Evolutionary conservation across 2,888 invertebrate species (phyloP).

Genomic region (Oligia fasciuncula): DNA sequence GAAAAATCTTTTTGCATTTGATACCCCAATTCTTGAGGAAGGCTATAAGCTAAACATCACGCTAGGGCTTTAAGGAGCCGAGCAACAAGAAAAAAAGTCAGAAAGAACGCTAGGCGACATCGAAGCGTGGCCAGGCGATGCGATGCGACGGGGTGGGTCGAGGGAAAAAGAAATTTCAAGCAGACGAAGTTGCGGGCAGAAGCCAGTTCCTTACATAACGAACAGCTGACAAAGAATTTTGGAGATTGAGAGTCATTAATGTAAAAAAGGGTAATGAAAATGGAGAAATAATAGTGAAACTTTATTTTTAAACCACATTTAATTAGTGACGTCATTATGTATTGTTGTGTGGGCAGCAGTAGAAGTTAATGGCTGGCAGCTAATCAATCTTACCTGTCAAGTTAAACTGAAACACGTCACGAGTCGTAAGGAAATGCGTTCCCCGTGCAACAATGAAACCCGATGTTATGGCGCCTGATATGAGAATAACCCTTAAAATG

Average conservation of each 20-base stretch:
- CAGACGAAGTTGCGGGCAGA: neutral
- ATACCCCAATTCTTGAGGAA: neutral
- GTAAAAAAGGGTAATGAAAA: neutral
- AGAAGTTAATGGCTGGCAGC: conserved; percentile 48
- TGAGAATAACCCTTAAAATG: conserved; percentile 12
- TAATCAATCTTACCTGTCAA: conserved; percentile 59
- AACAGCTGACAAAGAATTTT: neutral
- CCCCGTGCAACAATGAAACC: conserved; percentile 26
- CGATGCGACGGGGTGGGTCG: no score
- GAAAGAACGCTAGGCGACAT: neutral
- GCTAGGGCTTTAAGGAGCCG: neutral
- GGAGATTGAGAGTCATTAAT: neutral
- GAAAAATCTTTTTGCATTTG: neutral
- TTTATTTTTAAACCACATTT: conserved; percentile 2
- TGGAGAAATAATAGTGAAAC: neutral
- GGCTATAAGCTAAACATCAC: no score
- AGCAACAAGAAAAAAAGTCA: neutral
- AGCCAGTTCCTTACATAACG: neutral
- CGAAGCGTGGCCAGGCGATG: neutral
- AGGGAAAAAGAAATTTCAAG: neutral
- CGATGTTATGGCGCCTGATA: conserved; percentile 19
- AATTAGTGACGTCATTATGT: conserved; percentile 26
- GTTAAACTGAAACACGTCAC: conserved; percentile 46
- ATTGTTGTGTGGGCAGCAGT: conserved; percentile 27
- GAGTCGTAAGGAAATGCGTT: conserved; percentile 32